Percentiles rank a stretch among this genome's conserved stretches.
phyloP scores from a whole-genome alignment of 2,888 invertebrate species.

The Apeira syringaria region DNA sequence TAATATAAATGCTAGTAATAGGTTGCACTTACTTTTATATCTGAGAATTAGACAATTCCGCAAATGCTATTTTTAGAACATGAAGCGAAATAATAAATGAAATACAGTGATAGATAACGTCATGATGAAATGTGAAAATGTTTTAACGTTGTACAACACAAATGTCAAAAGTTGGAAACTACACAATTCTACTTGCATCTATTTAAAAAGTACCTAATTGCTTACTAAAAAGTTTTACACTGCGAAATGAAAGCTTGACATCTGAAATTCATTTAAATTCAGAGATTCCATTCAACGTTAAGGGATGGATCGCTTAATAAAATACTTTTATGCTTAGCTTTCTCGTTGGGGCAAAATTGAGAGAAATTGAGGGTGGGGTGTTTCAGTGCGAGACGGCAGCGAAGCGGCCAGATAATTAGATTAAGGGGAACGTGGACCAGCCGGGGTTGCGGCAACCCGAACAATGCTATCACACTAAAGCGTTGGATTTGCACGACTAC shows the following conservation, averaged over 20 bases:
- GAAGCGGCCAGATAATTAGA: conserved; percentile 78
- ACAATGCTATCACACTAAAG: conserved; percentile 69
- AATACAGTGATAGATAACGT: no score
- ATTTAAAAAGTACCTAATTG: conserved; percentile 24
- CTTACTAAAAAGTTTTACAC: conserved; percentile 34
- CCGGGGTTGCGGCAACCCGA: conserved; percentile 57
- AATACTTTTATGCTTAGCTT: conserved; percentile 63
- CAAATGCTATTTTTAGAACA: no score
- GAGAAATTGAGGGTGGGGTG: conserved; percentile 55
- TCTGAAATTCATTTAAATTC: conserved; percentile 49
- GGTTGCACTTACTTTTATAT: no score
- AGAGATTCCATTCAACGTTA: conserved; percentile 50
- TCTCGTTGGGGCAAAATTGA: conserved; percentile 55
- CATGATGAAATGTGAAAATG: no score
- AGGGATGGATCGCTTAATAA: conserved; percentile 60
- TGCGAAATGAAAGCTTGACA: conserved; percentile 39
- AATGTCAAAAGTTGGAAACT: conserved; percentile 25
- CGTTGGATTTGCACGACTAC: conserved; percentile 60
- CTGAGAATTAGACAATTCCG: no score
- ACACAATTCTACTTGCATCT: conserved; percentile 23
- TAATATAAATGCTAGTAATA: no score
- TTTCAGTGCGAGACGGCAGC: conserved; percentile 60
- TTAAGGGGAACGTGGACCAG: conserved; percentile 69
- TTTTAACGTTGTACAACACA: no score
- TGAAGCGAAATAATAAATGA: no score